Percentiles rank a stretch among this genome's conserved stretches.
phyloP scores from a whole-genome alignment of 1,140 invertebrate species.

The Planococcus citri region DNA sequence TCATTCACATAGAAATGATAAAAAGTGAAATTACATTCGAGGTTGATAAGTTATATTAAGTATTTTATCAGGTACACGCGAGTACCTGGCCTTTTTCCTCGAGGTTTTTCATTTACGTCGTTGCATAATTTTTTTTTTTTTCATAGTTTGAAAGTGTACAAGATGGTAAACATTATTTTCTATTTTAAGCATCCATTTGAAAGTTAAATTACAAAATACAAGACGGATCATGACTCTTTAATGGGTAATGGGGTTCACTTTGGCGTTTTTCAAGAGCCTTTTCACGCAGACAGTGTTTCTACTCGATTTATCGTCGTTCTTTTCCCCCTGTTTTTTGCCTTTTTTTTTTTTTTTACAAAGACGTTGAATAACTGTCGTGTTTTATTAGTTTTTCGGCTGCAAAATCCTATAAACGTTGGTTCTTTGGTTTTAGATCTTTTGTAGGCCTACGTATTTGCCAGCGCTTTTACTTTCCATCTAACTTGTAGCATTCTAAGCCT shows the following conservation, averaged over 20 bases:
- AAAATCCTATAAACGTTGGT: no score
- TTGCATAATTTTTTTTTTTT: not conserved
- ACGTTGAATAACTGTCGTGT: not conserved
- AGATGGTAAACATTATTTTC: not conserved
- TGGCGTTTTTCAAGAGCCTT: not conserved
- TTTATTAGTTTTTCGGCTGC: not conserved
- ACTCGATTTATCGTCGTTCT: not conserved
- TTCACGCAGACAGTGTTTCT: not conserved
- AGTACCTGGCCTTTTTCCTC: not conserved
- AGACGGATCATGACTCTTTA: constrained; percentile 2
- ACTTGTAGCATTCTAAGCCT: no score
- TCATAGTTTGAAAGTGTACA: no score
- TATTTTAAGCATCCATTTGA: not conserved
- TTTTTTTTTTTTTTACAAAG: not conserved
- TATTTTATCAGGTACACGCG: not conserved
- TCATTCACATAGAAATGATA: not conserved
- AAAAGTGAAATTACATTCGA: not conserved
- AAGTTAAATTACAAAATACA: constrained; percentile 4
- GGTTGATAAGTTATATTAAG: not conserved
- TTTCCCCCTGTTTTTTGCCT: not conserved
- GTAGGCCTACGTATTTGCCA: no score
- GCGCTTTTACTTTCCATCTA: no score
- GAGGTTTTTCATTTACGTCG: not conserved
- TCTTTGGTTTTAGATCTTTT: no score
- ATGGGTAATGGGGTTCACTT: not conserved